Evolutionary conservation across 2,797 vertebrate species (phyloP).

Genomic region (Sebastes steindachneri): DNA sequence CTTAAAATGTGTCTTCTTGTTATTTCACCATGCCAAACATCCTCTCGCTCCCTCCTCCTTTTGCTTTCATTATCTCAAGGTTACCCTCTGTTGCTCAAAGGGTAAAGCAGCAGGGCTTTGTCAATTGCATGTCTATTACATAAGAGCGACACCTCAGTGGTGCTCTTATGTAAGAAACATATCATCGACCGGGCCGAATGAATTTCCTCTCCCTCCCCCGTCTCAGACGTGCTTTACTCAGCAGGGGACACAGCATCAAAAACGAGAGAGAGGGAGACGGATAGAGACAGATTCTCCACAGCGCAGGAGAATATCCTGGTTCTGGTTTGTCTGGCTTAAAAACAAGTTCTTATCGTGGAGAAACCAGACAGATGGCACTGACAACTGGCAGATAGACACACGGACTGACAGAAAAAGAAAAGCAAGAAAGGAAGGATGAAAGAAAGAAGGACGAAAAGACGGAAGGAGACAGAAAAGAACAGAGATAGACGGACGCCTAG

Average conservation of each 20-base stretch:
- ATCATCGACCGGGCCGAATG: not conserved
- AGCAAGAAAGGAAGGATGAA: not conserved
- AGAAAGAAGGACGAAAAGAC: not conserved
- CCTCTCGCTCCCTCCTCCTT: not conserved
- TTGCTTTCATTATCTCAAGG: conserved; percentile 1
- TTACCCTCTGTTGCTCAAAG: conserved; percentile 1
- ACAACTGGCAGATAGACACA: conserved; percentile 41
- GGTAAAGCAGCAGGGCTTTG: not conserved
- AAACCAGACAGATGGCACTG: conserved; percentile 48
- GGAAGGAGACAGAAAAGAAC: not conserved
- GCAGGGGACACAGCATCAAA: conserved; percentile 2
- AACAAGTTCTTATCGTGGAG: conserved; percentile 31
- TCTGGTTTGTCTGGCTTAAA: conserved; percentile 24
- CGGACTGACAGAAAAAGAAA: not conserved
- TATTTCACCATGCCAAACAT: not conserved
- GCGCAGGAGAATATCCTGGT: not conserved
- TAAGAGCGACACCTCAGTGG: conserved; percentile 29
- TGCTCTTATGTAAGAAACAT: conserved; percentile 32
- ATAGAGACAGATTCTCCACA: not conserved
- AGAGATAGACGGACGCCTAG: not conserved
- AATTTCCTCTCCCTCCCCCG: not conserved
- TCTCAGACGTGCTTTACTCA: not conserved
- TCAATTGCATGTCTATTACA: conserved; percentile 33
- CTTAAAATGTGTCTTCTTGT: conserved; percentile 1
- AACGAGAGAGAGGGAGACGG: not conserved